Percentiles rank a stretch among this genome's conserved stretches.
Conservation (phyloP, 2,888 invertebrate genomes). For the Rotaria sp. region DNA sequence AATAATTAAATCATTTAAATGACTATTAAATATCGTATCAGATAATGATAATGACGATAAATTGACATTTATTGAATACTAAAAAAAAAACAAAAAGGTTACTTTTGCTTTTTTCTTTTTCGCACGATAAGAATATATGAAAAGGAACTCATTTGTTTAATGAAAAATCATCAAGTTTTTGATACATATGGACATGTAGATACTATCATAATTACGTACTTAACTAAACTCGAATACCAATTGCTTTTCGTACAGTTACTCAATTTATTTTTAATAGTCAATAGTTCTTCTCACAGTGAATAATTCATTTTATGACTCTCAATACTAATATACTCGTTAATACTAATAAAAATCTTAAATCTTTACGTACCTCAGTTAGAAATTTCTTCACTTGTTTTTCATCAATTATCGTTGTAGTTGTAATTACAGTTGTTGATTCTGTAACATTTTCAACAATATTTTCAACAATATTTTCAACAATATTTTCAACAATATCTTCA, state of each 20-base stretch:
- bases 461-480: background rate
- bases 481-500: too few species aligned
- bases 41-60: background rate
- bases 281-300: background rate
- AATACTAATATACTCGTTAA: too few species aligned
- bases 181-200: background rate
- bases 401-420: background rate
- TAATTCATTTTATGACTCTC: too few species aligned
- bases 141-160: background rate
- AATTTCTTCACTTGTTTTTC: background rate
- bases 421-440: background rate
- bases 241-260: background rate
- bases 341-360: background rate
- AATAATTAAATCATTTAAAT: background rate
- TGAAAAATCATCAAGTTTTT: background rate
- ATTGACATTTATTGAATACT: background rate
- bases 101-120: background rate
- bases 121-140: background rate
- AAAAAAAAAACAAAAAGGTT: background rate
- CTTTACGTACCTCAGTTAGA: background rate
- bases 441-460: background rate
- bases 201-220: background rate
- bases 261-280: background rate
- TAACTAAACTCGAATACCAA: background rate
- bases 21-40: background rate